phyloP scores from a whole-genome alignment of 2,113 vertebrate species.

The Stomatorhinus ivindoensis region DNA sequence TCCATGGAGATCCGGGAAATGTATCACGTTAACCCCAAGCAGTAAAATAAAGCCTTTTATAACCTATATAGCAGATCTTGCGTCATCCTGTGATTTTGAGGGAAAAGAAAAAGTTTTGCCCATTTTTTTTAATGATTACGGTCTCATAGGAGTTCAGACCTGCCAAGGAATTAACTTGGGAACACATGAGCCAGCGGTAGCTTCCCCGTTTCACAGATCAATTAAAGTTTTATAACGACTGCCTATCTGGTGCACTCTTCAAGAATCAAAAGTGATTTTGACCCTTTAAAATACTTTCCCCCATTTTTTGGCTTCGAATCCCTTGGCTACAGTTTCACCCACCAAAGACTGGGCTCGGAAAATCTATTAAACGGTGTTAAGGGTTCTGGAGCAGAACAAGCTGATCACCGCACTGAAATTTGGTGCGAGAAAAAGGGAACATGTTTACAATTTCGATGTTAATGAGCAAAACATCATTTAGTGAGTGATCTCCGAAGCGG shows the following conservation, averaged over 20 bases:
- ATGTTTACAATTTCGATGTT: neutral
- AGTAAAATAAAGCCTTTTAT: slow-evolving; percentile 43
- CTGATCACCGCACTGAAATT: slow-evolving; percentile 31
- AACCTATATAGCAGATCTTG: slow-evolving; percentile 56
- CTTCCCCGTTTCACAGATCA: slow-evolving; percentile 64
- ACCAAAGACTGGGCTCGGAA: slow-evolving; percentile 56
- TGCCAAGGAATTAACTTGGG: slow-evolving; percentile 54
- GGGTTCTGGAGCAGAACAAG: slow-evolving; percentile 37
- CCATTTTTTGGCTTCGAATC: slow-evolving; percentile 51
- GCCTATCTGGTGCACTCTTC: slow-evolving; percentile 57
- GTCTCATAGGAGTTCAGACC: slow-evolving; percentile 51
- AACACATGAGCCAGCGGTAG: slow-evolving; percentile 58
- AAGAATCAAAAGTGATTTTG: slow-evolving; percentile 63
- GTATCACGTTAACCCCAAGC: slow-evolving; percentile 53
- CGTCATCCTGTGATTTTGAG: slow-evolving; percentile 57
- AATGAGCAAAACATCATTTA: neutral
- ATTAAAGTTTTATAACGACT: slow-evolving; percentile 61
- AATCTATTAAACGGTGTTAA: slow-evolving; percentile 63
- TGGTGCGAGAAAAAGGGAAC: slow-evolving; percentile 34
- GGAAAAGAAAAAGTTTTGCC: slow-evolving; percentile 43
- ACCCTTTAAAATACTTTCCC: slow-evolving; percentile 49
- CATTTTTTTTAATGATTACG: slow-evolving; percentile 56
- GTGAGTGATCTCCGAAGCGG: neutral
- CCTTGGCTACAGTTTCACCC: slow-evolving; percentile 56
- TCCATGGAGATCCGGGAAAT: slow-evolving; percentile 54